Evolutionary conservation across 2,888 invertebrate species (phyloP).

Genomic region (Epinotia bilunana): DNA sequence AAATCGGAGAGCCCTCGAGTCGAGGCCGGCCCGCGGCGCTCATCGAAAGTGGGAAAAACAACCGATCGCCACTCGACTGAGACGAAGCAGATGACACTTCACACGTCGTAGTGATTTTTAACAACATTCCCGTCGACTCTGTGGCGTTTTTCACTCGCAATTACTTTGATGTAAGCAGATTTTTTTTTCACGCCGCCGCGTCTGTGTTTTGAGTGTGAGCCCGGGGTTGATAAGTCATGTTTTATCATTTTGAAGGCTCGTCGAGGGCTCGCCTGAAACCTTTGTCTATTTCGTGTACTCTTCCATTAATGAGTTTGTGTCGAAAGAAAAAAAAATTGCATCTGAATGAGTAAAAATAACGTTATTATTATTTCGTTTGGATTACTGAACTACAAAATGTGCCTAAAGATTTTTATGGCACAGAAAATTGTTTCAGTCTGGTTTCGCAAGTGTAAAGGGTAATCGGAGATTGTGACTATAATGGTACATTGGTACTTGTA

Average conservation of each 20-base stretch:
- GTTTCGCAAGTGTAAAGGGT: slow-evolving; percentile 22
- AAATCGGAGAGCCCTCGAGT: slow-evolving; percentile 75
- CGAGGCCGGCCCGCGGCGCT: slow-evolving; percentile 69
- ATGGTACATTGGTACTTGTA: not conserved
- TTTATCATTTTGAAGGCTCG: slow-evolving; percentile 47
- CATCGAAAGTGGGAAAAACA: slow-evolving; percentile 83
- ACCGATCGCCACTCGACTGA: slow-evolving; percentile 82
- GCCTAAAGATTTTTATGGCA: slow-evolving; percentile 27
- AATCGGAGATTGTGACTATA: slow-evolving; percentile 32
- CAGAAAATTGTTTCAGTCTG: slow-evolving; percentile 33
- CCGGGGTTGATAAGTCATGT: slow-evolving; percentile 51
- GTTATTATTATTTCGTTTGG: slow-evolving; percentile 5
- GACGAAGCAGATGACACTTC: slow-evolving; percentile 80
- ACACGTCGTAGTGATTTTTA: slow-evolving; percentile 83
- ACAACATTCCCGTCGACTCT: slow-evolving; percentile 77
- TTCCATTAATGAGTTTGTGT: slow-evolving; percentile 34
- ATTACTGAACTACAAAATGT: slow-evolving; percentile 22
- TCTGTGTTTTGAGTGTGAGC: slow-evolving; percentile 54
- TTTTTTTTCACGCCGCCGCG: slow-evolving; percentile 55
- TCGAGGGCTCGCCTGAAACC: slow-evolving; percentile 38
- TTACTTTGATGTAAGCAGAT: slow-evolving; percentile 74
- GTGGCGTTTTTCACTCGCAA: slow-evolving; percentile 76
- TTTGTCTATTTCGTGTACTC: slow-evolving; percentile 42
- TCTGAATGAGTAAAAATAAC: not conserved
- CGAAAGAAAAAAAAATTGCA: slow-evolving; percentile 4